Conservation (phyloP, 1,140 invertebrate genomes). For the Venustaconcha ellipsiformis region DNA sequence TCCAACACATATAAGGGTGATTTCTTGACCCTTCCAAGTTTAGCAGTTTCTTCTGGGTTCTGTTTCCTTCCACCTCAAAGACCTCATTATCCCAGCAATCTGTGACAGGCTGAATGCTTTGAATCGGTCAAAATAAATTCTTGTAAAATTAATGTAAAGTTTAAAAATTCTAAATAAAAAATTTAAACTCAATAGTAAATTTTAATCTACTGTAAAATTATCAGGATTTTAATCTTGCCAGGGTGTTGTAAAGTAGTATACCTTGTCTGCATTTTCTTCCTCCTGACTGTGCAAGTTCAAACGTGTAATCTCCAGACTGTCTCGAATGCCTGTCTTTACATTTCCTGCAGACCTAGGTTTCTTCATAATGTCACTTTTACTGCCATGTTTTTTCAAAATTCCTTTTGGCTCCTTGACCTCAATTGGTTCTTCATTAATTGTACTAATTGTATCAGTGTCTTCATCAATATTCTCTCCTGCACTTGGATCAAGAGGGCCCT, state of each 20-base stretch:
- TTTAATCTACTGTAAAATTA: too few species aligned
- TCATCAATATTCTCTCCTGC: slow-evolving; percentile 11
- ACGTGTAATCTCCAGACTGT: slow-evolving; percentile 31
- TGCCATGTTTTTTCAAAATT: slow-evolving; percentile 22
- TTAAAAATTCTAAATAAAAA: too few species aligned
- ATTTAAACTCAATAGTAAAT: too few species aligned
- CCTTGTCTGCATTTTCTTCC: slow-evolving; percentile 24
- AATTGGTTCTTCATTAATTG: slow-evolving; percentile 20
- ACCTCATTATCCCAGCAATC: too few species aligned
- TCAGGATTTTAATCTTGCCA: neutral
- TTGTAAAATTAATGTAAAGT: too few species aligned
- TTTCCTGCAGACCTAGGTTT: slow-evolving; percentile 28
- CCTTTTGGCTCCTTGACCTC: slow-evolving; percentile 2
- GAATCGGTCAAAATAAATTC: too few species aligned
- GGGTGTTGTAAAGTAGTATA: slow-evolving; percentile 2
- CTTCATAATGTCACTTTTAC: slow-evolving; percentile 24
- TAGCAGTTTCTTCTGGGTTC: too few species aligned
- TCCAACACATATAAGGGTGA: too few species aligned
- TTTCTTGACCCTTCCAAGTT: too few species aligned
- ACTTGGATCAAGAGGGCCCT: neutral
- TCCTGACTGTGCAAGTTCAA: slow-evolving; percentile 21
- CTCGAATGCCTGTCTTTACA: slow-evolving; percentile 15
- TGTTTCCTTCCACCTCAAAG: too few species aligned
- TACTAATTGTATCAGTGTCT: slow-evolving; percentile 29
- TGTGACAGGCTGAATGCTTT: too few species aligned